Base-by-base conservation (phyloP, 2,888 invertebrate genomes). In the Chloromyia formosa region DNA sequence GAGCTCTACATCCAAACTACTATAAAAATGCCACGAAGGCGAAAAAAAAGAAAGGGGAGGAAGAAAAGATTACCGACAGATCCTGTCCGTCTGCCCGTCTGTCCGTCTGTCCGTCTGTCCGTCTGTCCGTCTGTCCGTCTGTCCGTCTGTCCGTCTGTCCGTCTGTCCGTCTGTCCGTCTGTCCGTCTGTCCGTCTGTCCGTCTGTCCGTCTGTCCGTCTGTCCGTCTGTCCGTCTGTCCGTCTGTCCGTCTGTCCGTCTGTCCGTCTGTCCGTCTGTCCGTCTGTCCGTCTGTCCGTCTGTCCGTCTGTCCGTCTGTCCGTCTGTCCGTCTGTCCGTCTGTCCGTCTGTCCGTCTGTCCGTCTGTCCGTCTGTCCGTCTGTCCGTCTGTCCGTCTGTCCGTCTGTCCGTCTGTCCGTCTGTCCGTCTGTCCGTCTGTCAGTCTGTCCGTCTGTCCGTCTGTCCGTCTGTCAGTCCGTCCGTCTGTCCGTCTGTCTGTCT, bases 231-330 rank as follows among this genome's bases (percentile, higher is more conserved):
- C 42, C 42, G 42, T 42, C 42, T 42, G 42, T 42, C 42, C 42
- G 42, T 42, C 42, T 42, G 42, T 42, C 42, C 42, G 42, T 42
- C 42, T 42, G 42, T 42, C 42, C 42, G 42, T 42, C 42, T 42
- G 42, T 42, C 42, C 42, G 42, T 42, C 42, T 42, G 42, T 42
- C 42, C 42, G 42, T 42, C 42, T 42, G 42, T 42, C 42, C 42
- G 42, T 42, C 42, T 42, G 42, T 42, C 42, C 54, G 54, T 54
- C 54, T 16, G 54, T 54, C 54, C 54, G 54, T 54, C 54, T 16
- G 54, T 54, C 54, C 54, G 54, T 54, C 54, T 16, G 54, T 54
- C 54, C 54, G 54, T 54, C 54, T 16, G 54, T 54, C 54, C 54
- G 54, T 54, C 54, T 16, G 54, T 54, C 54, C 54, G 54, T 54